These are phyloP conservation scores for Etheostoma spectabile DNA, from an alignment of 2,113 vertebrate genomes.

Conservation along the genomic window DNA sequence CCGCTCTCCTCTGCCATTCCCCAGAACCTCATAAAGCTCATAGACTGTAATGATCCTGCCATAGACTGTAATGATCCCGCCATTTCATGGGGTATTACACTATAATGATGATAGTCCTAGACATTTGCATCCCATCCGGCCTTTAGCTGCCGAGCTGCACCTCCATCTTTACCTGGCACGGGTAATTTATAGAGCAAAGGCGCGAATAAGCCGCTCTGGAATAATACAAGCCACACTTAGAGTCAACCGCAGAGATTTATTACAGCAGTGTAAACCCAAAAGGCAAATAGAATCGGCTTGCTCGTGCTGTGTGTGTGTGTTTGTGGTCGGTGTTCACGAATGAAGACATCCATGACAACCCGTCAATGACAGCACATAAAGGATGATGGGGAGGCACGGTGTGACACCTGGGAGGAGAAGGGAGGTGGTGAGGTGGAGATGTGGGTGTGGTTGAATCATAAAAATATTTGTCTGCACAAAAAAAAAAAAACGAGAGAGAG, in stretches of 20 bases:
- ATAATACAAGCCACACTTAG: conserved; percentile 92
- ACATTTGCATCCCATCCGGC: conserved; percentile 97
- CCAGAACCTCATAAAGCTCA: conserved; percentile 90
- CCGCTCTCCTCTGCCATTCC: conserved; percentile 87
- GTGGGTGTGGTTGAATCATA: conserved; percentile 74
- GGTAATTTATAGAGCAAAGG: conserved; percentile 93
- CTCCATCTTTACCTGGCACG: conserved; percentile 91
- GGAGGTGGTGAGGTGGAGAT: conserved; percentile 42
- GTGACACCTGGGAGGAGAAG: conserved; percentile 61
- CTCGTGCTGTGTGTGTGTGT: conserved; percentile 29
- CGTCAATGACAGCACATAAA: conserved; percentile 77
- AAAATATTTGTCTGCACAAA: conserved; percentile 80
- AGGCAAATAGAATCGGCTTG: conserved; percentile 60
- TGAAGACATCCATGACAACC: conserved; percentile 80
- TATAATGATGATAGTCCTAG: conserved; percentile 97
- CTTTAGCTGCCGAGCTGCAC: conserved; percentile 91
- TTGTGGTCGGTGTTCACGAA: conserved; percentile 53
- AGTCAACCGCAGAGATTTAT: conserved; percentile 88
- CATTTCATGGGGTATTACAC: conserved; percentile 99
- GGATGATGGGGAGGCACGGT: conserved; percentile 65
- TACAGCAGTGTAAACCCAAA: conserved; percentile 76
- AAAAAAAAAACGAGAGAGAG: background rate
- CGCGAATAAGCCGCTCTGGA: conserved; percentile 87
- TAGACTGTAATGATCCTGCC: conserved; percentile 92
- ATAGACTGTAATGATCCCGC: conserved; percentile 94